phyloP scores from a whole-genome alignment of 2,888 invertebrate species.

The Noctua pronuba region DNA sequence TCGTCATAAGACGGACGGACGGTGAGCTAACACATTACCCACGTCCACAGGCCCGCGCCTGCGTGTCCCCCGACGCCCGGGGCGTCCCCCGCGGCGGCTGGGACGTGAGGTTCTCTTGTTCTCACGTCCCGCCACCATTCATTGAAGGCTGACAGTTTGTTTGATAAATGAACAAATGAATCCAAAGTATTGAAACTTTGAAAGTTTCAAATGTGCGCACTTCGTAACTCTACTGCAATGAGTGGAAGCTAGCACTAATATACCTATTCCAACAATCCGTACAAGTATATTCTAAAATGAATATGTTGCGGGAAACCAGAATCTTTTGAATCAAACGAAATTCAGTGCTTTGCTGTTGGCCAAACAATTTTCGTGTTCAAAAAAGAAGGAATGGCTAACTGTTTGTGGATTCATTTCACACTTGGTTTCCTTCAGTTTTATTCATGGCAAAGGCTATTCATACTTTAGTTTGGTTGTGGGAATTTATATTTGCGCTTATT shows the following conservation, averaged over 20 bases:
- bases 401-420: constrained; percentile 64
- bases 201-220: not conserved
- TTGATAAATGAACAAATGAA: not conserved
- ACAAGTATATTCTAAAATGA: constrained; percentile 25
- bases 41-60: no score
- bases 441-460: constrained; percentile 51
- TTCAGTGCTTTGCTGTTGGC: constrained; percentile 52
- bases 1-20: no score
- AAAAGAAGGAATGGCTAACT: constrained; percentile 56
- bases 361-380: constrained; percentile 57
- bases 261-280: constrained; percentile 26
- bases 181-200: not conserved
- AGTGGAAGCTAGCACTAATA: not conserved
- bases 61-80: no score
- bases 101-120: no score
- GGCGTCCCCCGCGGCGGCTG: no score
- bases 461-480: constrained; percentile 19
- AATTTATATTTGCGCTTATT: constrained; percentile 21
- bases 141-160: not conserved
- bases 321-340: constrained; percentile 58
- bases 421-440: constrained; percentile 63
- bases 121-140: no score
- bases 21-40: no score
- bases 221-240: constrained; percentile 8
- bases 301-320: constrained; percentile 30